A percentile compares a stretch with the other conserved stretches of the same genome.
phyloP scores from a whole-genome alignment of 2,113 vertebrate genomes.

The Channa maculata region DNA sequence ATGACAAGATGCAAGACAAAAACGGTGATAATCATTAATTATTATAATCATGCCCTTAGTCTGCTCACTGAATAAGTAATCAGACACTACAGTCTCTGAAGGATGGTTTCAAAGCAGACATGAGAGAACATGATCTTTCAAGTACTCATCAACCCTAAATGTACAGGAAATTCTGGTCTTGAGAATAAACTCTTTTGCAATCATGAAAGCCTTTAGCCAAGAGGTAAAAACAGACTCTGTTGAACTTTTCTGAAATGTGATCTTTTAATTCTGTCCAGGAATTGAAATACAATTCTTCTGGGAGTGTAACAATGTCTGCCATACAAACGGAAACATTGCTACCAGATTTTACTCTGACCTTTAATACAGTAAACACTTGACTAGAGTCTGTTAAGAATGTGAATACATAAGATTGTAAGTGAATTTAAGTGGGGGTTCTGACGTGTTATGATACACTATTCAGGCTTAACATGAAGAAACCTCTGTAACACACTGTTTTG shows the following conservation, averaged over 20 bases:
- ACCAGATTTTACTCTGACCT: too few relatives aligned
- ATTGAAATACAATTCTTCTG: conserved; percentile 5
- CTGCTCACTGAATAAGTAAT: conserved; percentile 23
- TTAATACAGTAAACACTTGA: too few relatives aligned
- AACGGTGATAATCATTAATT: conserved; percentile 19
- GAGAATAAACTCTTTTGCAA: conserved; percentile 4
- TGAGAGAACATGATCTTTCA: conserved; percentile 31
- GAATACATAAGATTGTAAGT: background rate
- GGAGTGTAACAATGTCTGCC: conserved; percentile 19
- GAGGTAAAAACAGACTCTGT: conserved; percentile 7
- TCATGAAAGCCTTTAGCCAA: background rate
- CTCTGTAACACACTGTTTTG: background rate
- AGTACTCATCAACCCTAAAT: conserved; percentile 2
- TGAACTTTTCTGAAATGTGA: conserved; percentile 31
- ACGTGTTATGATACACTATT: conserved; percentile 12
- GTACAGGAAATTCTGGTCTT: conserved; percentile 10
- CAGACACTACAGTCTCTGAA: conserved; percentile 3
- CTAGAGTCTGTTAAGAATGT: background rate
- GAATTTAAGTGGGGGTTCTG: background rate
- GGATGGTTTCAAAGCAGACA: conserved; percentile 25
- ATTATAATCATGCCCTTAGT: conserved; percentile 19
- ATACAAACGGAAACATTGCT: background rate
- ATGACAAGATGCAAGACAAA: background rate
- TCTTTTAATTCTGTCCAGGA: conserved; percentile 22
- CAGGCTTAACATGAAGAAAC: conserved; percentile 3